Evolutionary conservation across 2,797 vertebrate genomes (phyloP), one percentile per base, ranked within the genome.

Genomic region (Malacoraja senta): DNA sequence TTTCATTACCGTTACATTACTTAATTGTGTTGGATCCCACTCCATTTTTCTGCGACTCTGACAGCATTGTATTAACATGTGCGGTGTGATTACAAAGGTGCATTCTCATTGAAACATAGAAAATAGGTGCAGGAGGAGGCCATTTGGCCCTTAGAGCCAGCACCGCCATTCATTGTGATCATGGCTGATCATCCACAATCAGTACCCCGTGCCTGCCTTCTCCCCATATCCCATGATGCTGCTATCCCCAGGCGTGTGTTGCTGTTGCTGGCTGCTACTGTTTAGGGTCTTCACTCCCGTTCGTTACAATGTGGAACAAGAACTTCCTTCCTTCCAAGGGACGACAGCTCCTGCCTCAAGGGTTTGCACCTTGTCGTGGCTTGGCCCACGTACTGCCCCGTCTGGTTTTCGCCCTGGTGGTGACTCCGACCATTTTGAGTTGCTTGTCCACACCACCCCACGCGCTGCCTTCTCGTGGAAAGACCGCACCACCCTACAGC

Each of bases 1-100:
- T 10, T 38, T 92, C 13, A 13, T 26, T 76, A 29, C 71, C 13
- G 90, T 92, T 76, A 32, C 7, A 24, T 35, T 61, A 74, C 24
- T 76, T 72, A 91, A 44, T 74, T 35, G 26, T 53, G 90, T 92
- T 38, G 8, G 71, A 92, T 44, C 68, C 90, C 90, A 92, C 44
- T 35, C 68, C 90, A 44, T 6, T 76, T 74, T 58, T 38, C 90
- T 53, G 38, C 26, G 15, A 32, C 76, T 29, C 29, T 92, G 26
- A 72, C 19, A 76, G 90, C 9, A 21, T 35, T 1, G 68, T 44
- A 26, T 44, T 72, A 17, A 71, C 74, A 32, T 35, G 32, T n/a
- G 38, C 53, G 29, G 32, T 15, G 38, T 29, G 90, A 74, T 71
- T 44, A 12, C 38, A 44, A 68, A 91, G 24, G 32, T 35, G 12